Evolutionary conservation across 2,888 invertebrate genomes (phyloP).

Genomic region (Meteorus colon): DNA sequence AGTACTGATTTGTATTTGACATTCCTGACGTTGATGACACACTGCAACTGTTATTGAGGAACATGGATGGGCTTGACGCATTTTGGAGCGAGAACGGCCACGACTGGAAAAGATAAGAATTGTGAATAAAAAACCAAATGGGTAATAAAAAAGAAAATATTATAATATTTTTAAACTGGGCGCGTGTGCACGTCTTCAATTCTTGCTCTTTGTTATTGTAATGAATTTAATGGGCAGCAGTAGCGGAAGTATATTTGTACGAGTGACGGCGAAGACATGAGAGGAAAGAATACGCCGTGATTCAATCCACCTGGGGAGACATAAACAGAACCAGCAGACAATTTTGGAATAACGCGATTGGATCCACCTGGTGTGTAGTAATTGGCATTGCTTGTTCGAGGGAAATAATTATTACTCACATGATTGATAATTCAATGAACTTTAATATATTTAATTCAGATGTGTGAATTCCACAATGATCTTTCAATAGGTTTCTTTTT

Average conservation of each 20-base stretch:
- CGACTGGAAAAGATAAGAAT: slow-evolving; percentile 76
- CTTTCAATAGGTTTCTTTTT: too few species aligned
- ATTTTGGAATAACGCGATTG: slow-evolving; percentile 55
- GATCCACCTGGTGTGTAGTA: slow-evolving; percentile 61
- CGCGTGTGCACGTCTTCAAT: not conserved
- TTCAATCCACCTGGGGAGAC: slow-evolving; percentile 65
- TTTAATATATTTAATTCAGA: not conserved
- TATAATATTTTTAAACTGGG: slow-evolving; percentile 13
- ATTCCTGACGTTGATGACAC: slow-evolving; percentile 60
- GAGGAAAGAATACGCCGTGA: slow-evolving; percentile 55
- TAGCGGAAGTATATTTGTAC: slow-evolving; percentile 35
- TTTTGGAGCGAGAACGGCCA: slow-evolving; percentile 87
- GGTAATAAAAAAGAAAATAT: not conserved
- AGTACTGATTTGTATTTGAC: slow-evolving; percentile 53
- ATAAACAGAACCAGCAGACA: slow-evolving; percentile 62
- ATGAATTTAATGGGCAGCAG: slow-evolving; percentile 56
- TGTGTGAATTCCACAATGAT: too few species aligned
- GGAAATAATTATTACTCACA: too few species aligned
- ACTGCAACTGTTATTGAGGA: slow-evolving; percentile 63
- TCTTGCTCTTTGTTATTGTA: slow-evolving; percentile 30
- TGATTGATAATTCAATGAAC: too few species aligned
- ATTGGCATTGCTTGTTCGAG: not conserved
- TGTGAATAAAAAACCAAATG: not conserved
- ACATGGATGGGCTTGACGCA: slow-evolving; percentile 54
- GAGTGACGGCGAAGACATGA: slow-evolving; percentile 34